Base-by-base conservation (phyloP, 2,888 invertebrate species). In the Synergus japonicus region DNA sequence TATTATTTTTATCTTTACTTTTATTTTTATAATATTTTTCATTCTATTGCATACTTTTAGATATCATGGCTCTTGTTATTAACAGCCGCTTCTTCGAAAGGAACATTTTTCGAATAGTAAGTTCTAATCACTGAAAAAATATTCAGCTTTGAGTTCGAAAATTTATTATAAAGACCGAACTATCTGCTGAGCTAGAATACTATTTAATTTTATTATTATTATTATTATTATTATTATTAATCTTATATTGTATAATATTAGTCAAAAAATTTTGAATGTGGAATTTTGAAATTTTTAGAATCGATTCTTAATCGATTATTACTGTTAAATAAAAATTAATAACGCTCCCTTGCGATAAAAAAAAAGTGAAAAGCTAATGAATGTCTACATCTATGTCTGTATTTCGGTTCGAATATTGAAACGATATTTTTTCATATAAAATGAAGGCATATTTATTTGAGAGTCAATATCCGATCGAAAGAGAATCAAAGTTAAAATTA, bases 41-140 rank as follows among this genome's bases (percentile, higher is more conserved):
- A 54, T 84, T 76, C 81, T 69, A 79, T 80, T 87, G 79, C 66
- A 81, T 79, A 83, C 76, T 87, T 85, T 76, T 85, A 87, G 87
- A 83, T 88, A 78, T 66, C 83, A 79, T 79, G 86, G 58, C 67
- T 86, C 49, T 78, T 88, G 22, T 73, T 87, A 73, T 78, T 85
- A 15, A 58, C 81, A 18, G 46, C 44, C n/a, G 78, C 83, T 7
- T 81, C 82, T 10, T 79, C 86, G 10, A 85, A 89, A 69, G 87
- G 85, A 29, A 78, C 89, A 67, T 89, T 89, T 79, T 89, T 90
- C 69, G 81, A 84, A 41, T 85, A 84, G 89, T 89, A 82, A 87
- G 89, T 87, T 82, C 78, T 2, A 49, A 49, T 15, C 15, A n/a
- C 0, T n/a, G 3, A 3, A 29, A 29, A 2, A 29, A 29, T 29